Conservation (phyloP, 2,888 invertebrate genomes). For the Lobophora halterata region DNA sequence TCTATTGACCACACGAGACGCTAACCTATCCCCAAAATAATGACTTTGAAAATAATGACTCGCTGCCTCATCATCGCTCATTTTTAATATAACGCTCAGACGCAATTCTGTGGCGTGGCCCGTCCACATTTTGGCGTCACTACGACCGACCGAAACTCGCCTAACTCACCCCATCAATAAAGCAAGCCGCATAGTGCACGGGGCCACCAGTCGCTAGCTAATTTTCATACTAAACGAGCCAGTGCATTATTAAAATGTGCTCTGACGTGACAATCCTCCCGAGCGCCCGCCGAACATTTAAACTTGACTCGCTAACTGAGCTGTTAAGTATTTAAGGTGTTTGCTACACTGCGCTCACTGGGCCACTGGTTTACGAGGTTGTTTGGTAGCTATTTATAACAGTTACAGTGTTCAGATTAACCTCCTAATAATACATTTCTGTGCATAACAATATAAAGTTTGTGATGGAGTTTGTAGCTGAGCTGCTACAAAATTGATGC, state of each 20-base stretch:
- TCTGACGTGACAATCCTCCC: conserved; percentile 65
- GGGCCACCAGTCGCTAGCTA: conserved; percentile 60
- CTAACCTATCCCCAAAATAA: too few species aligned
- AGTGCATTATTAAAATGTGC: conserved; percentile 76
- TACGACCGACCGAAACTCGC: conserved; percentile 8
- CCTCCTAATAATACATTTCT: conserved; percentile 28
- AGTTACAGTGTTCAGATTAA: conserved; percentile 25
- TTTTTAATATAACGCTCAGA: conserved; percentile 12
- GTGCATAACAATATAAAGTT: conserved; percentile 10
- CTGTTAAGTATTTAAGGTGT: conserved; percentile 63
- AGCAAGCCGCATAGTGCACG: conserved; percentile 47
- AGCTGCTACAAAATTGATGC: conserved; percentile 6
- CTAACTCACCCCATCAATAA: conserved; percentile 59
- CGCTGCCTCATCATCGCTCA: too few species aligned
- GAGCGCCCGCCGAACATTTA: conserved; percentile 58
- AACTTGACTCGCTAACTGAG: conserved; percentile 60
- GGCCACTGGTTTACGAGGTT: conserved; percentile 46
- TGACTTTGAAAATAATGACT: too few species aligned
- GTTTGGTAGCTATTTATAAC: conserved; percentile 34
- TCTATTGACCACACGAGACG: too few species aligned
- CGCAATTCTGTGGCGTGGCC: conserved; percentile 17
- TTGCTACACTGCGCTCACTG: conserved; percentile 49
- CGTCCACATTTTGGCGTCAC: conserved; percentile 3
- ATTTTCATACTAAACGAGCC: conserved; percentile 79
- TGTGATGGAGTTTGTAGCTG: conserved; percentile 6